Percentiles rank a stretch among this genome's conserved stretches.
phyloP scores from a whole-genome alignment of 2,113 vertebrate genomes.

The Regulus satrapa region DNA sequence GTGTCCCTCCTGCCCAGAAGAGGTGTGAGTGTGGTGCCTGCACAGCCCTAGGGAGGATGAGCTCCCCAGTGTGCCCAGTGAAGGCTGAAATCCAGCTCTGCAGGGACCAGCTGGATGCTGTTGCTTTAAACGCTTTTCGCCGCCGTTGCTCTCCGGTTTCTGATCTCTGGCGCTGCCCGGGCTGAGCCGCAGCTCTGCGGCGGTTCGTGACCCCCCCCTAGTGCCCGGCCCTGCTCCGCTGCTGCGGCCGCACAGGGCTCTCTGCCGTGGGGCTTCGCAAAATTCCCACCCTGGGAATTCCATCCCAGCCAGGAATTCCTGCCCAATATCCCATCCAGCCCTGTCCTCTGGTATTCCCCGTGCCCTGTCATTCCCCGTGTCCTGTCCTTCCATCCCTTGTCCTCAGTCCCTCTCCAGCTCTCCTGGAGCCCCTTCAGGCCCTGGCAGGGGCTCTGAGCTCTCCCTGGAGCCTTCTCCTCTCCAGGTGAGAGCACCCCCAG shows the following conservation, averaged over 20 bases:
- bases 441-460: background rate
- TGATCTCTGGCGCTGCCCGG: no score
- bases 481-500: background rate
- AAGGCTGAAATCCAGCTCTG: background rate
- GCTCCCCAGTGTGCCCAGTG: no score
- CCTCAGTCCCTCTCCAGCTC: background rate
- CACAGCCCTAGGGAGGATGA: rapidly evolving
- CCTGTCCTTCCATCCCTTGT: background rate
- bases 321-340: background rate
- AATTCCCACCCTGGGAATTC: background rate
- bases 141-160: background rate
- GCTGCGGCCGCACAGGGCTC: background rate
- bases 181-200: background rate
- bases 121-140: background rate
- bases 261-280: background rate
- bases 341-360: background rate
- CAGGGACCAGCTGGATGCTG: background rate
- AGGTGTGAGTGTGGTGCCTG: rapidly evolving
- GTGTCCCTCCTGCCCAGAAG: rapidly evolving
- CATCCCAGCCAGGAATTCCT: background rate
- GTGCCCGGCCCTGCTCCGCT: background rate
- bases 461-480: background rate
- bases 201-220: conserved; percentile 1
- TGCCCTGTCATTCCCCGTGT: background rate
- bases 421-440: background rate